Base-by-base conservation (phyloP, 2,797 vertebrate genomes). In the Acanthornis magna region DNA sequence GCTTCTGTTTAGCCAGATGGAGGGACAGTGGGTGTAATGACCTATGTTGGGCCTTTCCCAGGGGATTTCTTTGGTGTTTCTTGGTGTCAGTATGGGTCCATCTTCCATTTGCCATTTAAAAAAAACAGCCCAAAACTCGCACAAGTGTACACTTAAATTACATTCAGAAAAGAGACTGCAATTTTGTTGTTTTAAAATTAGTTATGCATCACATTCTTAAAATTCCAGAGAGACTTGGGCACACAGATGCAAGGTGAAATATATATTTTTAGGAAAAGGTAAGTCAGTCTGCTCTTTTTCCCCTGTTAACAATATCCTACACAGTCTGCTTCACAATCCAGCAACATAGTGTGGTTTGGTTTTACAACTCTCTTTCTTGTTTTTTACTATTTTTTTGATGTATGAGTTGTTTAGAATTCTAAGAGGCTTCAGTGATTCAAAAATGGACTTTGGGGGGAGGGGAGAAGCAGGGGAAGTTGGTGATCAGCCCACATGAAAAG, bases 91-190 rank as follows among this genome's bases (percentile, higher is more conserved):
- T 47, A 68, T 50, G 65, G 85, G 86, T 93, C 80, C 50, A 53
- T 73, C 58, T 94, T 84, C 83, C 84, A 95, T 89, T 95, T 96
- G 93, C 93, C 92, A 92, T 92, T 92, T 96, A 66, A 93, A 97
- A 96, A 89, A 93, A 91, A 55, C 75, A 90, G 84, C 75, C 81
- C 70, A 54, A 95, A 93, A 53, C 75, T 95, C 97, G 65, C 51
- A 91, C 38, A 94, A 96, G 43, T 70, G 36, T 71, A 40, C 68
- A 85, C 71, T 96, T 92, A 94, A 93, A 97, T 86, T 96, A n/a
- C 93, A 94, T 95, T 96, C 66, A 79, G 78, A 72, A 88, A 95
- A 94, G 51, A 75, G 14, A 51, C 62, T 61, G 32, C 67, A 82
- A 86, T 93, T 93, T 84, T 77, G 32, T 85, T 93, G 38, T 88